Evolutionary conservation across 2,797 vertebrate genomes (phyloP).

Genomic region (Diplodus puntazzo): DNA sequence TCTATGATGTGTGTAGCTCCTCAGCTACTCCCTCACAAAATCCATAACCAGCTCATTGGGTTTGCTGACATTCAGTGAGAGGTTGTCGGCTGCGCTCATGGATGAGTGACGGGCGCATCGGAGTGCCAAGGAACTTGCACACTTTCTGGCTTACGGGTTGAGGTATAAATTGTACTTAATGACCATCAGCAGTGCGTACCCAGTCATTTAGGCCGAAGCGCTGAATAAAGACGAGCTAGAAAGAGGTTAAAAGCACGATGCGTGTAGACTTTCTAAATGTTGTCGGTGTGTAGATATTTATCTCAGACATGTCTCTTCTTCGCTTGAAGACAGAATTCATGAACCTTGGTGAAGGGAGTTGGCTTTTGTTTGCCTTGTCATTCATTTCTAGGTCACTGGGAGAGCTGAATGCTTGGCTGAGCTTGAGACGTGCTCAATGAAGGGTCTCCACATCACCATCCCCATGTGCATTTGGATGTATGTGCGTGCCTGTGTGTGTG

Average conservation of each 20-base stretch:
- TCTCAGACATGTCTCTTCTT: constrained; percentile 1
- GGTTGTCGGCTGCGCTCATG: background rate
- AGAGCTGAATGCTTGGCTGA: constrained; percentile 78
- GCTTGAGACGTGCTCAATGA: constrained; percentile 72
- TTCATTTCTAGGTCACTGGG: constrained; percentile 84
- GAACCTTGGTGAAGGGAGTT: constrained; percentile 43
- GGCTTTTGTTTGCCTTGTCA: constrained; percentile 71
- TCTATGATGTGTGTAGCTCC: background rate
- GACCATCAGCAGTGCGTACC: background rate
- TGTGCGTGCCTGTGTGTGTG: constrained; percentile 31
- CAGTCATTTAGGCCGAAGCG: background rate
- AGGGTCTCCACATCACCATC: constrained; percentile 64
- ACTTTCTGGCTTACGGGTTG: background rate
- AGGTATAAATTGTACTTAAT: background rate
- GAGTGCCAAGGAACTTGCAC: background rate
- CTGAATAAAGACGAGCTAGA: background rate
- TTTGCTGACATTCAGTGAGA: background rate
- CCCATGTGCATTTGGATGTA: constrained; percentile 33
- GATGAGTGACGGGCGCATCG: background rate
- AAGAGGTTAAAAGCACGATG: background rate
- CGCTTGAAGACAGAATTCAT: constrained; percentile 34
- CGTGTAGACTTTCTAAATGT: background rate
- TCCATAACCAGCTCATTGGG: background rate
- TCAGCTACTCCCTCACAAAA: background rate
- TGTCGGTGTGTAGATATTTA: background rate